Evolutionary conservation across 64 coral and sea anemone genomes (phyloP), one percentile per base, ranked within the genome.

Genomic region (Pocillopora verrucosa): DNA sequence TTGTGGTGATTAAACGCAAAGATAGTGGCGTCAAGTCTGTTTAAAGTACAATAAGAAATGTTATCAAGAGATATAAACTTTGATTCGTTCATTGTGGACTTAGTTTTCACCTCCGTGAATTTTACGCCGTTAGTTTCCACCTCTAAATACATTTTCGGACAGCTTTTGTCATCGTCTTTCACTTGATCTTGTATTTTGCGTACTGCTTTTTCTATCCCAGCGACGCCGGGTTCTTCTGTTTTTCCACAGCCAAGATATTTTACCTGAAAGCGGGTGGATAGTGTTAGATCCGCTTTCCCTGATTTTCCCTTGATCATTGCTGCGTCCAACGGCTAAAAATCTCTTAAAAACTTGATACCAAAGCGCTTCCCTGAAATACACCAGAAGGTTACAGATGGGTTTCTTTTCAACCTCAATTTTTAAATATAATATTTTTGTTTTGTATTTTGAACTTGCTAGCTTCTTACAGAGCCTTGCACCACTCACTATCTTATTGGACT

Each of bases 1-100:
- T 87, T 91, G 61, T 96, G 95, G 37, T 96, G 95, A 80, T 96
- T 96, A 74, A 96, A 96, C 11, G 95, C 95, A 72, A 96, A 96
- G 75, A 96, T 88, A 57, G 90, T 88, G 11, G 88, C 24, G 16
- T 93, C 86, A 17, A 83, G 61, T 38, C 92, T 92, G 69, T 93
- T 96, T 65, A 93, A 85, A 20, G 61, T 89, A 17, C 95, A 89
- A 76, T 96, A 96, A 1, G 95, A 96, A 56, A 96, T 96, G 37
- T 87, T 74, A 70, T 88, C 82, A 22, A 96, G 74, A 0, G 91
- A 51, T 41, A 93, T 92, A 41, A 93, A 91, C 41, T 87, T 86
- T 56, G 61, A 86, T 75, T 86, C 88, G 25, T 88, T 61, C 64
- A 65, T 70, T 57, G 64, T 25, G 19, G 82, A 72, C 62, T 87